A percentile compares a stretch with the other conserved stretches of the same genome.
phyloP scores from a whole-genome alignment of 2,888 invertebrate species.

The Yponomeuta sedellus region DNA sequence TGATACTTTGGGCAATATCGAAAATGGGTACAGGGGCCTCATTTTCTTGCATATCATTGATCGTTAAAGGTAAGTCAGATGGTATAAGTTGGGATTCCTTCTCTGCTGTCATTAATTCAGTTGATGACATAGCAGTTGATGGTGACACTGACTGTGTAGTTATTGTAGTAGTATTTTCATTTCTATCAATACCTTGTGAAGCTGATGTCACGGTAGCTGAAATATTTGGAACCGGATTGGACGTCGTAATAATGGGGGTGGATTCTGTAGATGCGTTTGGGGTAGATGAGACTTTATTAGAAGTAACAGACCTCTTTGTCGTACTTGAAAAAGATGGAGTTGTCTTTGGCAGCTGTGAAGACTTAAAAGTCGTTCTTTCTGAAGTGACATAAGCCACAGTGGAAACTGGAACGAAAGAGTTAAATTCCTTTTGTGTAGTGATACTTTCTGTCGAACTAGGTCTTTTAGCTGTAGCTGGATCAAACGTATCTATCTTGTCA shows the following conservation, averaged over 20 bases:
- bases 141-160: constrained; percentile 67
- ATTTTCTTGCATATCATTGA: constrained; percentile 19
- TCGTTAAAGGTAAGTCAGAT: constrained; percentile 27
- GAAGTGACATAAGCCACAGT: constrained; percentile 41
- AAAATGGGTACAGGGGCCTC: constrained; percentile 48
- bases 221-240: constrained; percentile 21
- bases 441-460: constrained; percentile 5
- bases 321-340: constrained; percentile 26
- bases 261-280: constrained; percentile 19
- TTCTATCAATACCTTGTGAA: constrained; percentile 37
- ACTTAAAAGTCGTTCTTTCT: constrained; percentile 40
- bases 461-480: neutral
- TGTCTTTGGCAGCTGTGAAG: constrained; percentile 28
- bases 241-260: constrained; percentile 25
- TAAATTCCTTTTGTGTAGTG: constrained; percentile 43
- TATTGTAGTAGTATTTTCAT: constrained; percentile 49
- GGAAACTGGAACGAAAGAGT: constrained; percentile 52
- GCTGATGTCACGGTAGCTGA: constrained; percentile 27
- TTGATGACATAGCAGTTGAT: constrained; percentile 53
- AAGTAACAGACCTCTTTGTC: constrained; percentile 31
- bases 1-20: constrained; percentile 68
- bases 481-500: neutral
- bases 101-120: constrained; percentile 41
- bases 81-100: constrained; percentile 26
- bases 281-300: constrained; percentile 23